phyloP scores from a whole-genome alignment of 2,797 vertebrate genomes.

The Protosalanx chinensis region DNA sequence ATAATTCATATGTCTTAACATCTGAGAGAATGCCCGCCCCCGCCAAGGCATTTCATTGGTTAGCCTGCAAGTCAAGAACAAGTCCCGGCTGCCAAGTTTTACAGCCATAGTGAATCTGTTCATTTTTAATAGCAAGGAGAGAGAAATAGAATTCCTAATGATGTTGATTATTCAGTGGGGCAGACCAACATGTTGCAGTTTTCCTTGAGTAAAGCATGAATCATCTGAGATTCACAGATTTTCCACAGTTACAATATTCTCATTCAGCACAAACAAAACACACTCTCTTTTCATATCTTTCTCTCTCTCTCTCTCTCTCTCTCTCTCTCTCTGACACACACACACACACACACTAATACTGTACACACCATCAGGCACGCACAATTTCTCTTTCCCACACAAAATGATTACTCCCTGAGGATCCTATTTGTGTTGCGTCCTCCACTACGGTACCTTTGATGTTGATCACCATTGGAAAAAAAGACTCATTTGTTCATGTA shows the following conservation, averaged over 20 bases:
- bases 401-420: slow-evolving; percentile 47
- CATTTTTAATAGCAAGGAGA: slow-evolving; percentile 62
- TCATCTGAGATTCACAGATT: slow-evolving; percentile 46
- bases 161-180: slow-evolving; percentile 60
- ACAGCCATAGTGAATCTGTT: slow-evolving; percentile 52
- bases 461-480: slow-evolving; percentile 65
- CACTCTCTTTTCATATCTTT: not conserved
- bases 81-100: slow-evolving; percentile 48
- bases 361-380: not conserved
- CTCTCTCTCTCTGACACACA: not conserved
- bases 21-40: slow-evolving; percentile 60
- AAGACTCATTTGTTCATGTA: slow-evolving; percentile 61
- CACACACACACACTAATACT: too few species aligned
- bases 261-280: slow-evolving; percentile 21
- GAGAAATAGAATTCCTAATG: slow-evolving; percentile 57
- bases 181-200: slow-evolving; percentile 54
- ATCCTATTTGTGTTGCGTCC: slow-evolving; percentile 58
- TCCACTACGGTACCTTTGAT: slow-evolving; percentile 57
- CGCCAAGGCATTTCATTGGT: slow-evolving; percentile 55
- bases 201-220: slow-evolving; percentile 45
- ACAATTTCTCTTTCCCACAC: slow-evolving; percentile 12
- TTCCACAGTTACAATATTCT: slow-evolving; percentile 36
- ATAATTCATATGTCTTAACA: slow-evolving; percentile 72
- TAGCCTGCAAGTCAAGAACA: slow-evolving; percentile 52
- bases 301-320: slow-evolving; percentile 13